Conservation (phyloP, 2,888 invertebrate genomes). For the Drosophila nigricruria region DNA sequence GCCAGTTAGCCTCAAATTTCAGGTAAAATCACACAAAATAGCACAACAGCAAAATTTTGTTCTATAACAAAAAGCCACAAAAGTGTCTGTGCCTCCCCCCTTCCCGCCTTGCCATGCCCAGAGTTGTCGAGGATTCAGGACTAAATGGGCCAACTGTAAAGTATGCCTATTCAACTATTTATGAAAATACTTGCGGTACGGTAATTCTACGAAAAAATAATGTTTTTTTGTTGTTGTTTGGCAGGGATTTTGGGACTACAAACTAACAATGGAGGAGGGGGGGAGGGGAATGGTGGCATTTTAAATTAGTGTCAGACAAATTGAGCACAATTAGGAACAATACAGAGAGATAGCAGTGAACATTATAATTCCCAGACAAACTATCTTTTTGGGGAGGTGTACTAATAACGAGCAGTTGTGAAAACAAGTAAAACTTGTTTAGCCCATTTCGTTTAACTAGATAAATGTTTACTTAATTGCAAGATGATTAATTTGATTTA, state of each 20-base stretch:
- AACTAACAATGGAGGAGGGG: background rate
- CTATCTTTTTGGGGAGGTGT: slow-evolving; percentile 27
- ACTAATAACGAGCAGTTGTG: slow-evolving; percentile 51
- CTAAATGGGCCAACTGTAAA: slow-evolving; percentile 35
- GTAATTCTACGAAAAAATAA: slow-evolving; percentile 52
- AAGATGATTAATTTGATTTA: background rate
- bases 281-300: slow-evolving; percentile 1
- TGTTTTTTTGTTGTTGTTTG: slow-evolving; percentile 42
- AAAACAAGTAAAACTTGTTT: slow-evolving; percentile 13
- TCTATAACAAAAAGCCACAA: slow-evolving; percentile 46
- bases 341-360: slow-evolving; percentile 5
- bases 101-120: background rate
- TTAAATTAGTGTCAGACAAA: slow-evolving; percentile 36
- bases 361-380: slow-evolving; percentile 23
- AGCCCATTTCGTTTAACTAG: background rate
- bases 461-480: background rate
- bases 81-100: slow-evolving; percentile 15
- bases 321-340: slow-evolving; percentile 38
- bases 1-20: slow-evolving; percentile 34
- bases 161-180: slow-evolving; percentile 72
- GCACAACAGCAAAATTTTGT: slow-evolving; percentile 27
- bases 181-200: slow-evolving; percentile 76
- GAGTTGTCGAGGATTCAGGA: background rate
- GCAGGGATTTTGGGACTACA: slow-evolving; percentile 21
- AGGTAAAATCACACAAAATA: slow-evolving; percentile 49